A percentile compares a stretch with the other conserved stretches of the same genome.
These are phyloP conservation scores for Macrocentrus cingulum DNA, from an alignment of 1,140 invertebrate genomes.

Conservation along the genomic window DNA sequence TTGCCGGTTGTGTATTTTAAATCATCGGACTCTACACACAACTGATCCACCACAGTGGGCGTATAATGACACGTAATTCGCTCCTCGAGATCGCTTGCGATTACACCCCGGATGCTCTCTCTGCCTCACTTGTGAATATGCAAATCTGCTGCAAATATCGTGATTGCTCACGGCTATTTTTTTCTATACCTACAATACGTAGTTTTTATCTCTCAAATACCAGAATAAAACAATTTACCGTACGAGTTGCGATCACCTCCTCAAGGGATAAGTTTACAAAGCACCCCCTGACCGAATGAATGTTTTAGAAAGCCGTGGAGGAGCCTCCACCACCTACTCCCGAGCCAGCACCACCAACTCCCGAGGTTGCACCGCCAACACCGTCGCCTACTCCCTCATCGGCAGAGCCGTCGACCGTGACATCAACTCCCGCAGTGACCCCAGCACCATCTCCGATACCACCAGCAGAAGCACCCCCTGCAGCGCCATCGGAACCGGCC, in stretches of 20 bases:
- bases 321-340: constrained; percentile 26
- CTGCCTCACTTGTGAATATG: constrained; percentile 11
- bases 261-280: too few species aligned
- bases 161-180: constrained; percentile 14
- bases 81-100: constrained; percentile 14
- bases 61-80: constrained; percentile 28
- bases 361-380: constrained; percentile 34
- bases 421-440: constrained; percentile 47
- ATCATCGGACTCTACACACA: constrained; percentile 18
- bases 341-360: constrained; percentile 31
- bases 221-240: too few species aligned
- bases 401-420: constrained; percentile 38
- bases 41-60: constrained; percentile 21
- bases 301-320: constrained; percentile 39
- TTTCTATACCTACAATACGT: too few species aligned
- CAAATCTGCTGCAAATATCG: constrained; percentile 21
- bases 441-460: constrained; percentile 48
- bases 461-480: constrained; percentile 49
- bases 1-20: constrained; percentile 25
- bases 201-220: too few species aligned
- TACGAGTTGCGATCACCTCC: too few species aligned
- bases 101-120: constrained; percentile 9
- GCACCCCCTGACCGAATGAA: too few species aligned
- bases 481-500: constrained; percentile 54
- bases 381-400: constrained; percentile 33